Base-by-base conservation (phyloP, 2,888 invertebrate species). In the Nemoura dubitans region DNA sequence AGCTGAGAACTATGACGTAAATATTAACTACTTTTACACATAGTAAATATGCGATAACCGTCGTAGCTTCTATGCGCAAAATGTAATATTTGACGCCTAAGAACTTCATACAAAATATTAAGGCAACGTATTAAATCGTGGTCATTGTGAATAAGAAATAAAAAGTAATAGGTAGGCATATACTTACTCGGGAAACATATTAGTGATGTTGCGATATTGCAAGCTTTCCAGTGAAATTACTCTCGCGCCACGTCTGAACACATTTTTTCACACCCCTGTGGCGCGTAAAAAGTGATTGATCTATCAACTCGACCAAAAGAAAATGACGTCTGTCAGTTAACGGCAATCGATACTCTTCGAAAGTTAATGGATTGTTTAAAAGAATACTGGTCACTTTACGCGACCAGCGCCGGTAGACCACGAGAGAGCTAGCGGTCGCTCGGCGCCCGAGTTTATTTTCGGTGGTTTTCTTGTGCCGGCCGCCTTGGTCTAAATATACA, bases 401-500 rank as follows among this genome's bases (percentile, higher is more conserved):
- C 21, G 21, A 21, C 59, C 59, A 21, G 59, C 59, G 59, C 21
- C 21, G 59, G 36, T 36, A 10, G 10, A 21, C 59, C 59, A 21
- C 36, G 36, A 10, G 14, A 59, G 14, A 59, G 59, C 59, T 3
- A 59, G 59, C 10, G 2, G 59, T 59, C 14, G 1, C 14, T 59
- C 59, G 14, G 21, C 59, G 59, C 14, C 36, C 59, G 59, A 21
- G 59, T 59, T 59, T 59, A 59, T 59, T 81, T 81, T 81, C 30
- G 81, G 81, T 30, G 30, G 81, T 30, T 81, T 29, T 81, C 81
- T 81, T 81, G n/a, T 81, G 30, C 81, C 36, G 81, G 28, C n/a
- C 81, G 81, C 81, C 81, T 81, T 81, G 81, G 81, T 27, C 81
- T 81, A 81, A 81, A 81, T 81, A 81, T 81, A 81, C 29, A 27